Evolutionary conservation across 35 echinoderm and acorn worm genomes (phyloP).

Genomic region (Apostichopus californicus): DNA sequence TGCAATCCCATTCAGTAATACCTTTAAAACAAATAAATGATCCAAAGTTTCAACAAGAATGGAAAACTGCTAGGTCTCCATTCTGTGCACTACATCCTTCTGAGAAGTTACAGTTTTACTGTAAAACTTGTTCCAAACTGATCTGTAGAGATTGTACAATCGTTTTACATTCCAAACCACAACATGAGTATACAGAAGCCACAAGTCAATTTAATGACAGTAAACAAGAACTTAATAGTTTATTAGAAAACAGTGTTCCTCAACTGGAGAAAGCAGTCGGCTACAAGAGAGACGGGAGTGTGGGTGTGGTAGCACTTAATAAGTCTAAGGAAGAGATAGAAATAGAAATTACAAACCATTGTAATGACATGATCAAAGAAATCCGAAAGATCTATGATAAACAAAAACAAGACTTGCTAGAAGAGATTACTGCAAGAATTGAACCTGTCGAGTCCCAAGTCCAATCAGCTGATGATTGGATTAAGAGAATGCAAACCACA

Average conservation of each 20-base stretch:
- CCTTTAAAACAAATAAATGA: too few species aligned
- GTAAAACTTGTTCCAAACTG: not conserved
- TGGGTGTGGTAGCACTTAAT: not conserved
- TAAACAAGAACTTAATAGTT: not conserved
- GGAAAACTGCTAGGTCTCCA: not conserved
- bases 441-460: not conserved
- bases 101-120: constrained; percentile 51
- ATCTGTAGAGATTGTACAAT: too few species aligned
- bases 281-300: not conserved
- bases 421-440: not conserved
- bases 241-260: not conserved
- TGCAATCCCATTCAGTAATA: not conserved
- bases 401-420: not conserved
- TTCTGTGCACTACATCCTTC: constrained; percentile 34
- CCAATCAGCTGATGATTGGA: not conserved
- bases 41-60: too few species aligned
- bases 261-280: not conserved
- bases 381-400: not conserved
- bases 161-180: too few species aligned
- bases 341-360: not conserved
- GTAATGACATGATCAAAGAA: not conserved
- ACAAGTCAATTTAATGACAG: not conserved
- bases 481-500: not conserved
- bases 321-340: not conserved
- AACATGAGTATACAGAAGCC: not conserved